Conservation (phyloP, 2,113 vertebrate genomes). For the Perca schrenkii region DNA sequence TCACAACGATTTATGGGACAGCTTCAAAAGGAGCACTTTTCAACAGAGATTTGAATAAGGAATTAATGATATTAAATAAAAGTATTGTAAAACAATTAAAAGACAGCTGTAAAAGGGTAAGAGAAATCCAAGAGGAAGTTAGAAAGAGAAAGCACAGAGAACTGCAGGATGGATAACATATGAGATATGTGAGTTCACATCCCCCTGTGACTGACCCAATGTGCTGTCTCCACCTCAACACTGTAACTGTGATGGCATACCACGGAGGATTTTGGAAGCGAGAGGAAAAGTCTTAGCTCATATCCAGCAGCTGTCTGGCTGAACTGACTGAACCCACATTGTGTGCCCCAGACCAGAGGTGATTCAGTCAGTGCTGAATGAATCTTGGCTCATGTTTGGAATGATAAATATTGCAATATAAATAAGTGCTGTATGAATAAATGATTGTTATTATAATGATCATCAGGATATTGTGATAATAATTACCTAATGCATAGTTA, state of each 20-base stretch:
- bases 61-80: conserved; percentile 24
- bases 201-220: conserved; percentile 11
- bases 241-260: conserved; percentile 9
- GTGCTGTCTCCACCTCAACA: background rate
- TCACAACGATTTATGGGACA: conserved; percentile 44
- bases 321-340: conserved; percentile 11
- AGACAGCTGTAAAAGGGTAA: background rate
- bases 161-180: background rate
- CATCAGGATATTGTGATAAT: background rate
- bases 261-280: conserved; percentile 19
- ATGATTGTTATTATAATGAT: background rate
- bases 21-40: conserved; percentile 34
- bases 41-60: background rate
- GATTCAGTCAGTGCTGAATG: background rate
- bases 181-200: conserved; percentile 6
- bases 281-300: conserved; percentile 5
- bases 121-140: conserved; percentile 1
- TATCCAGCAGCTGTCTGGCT: conserved; percentile 26
- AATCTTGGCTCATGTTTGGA: background rate
- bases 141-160: background rate
- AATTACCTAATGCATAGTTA: too few species aligned
- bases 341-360: background rate
- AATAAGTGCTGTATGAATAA: background rate
- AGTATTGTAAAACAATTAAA: background rate
- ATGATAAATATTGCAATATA: background rate